phyloP scores from a whole-genome alignment of 2,797 vertebrate genomes.

The Presbytis comata region DNA sequence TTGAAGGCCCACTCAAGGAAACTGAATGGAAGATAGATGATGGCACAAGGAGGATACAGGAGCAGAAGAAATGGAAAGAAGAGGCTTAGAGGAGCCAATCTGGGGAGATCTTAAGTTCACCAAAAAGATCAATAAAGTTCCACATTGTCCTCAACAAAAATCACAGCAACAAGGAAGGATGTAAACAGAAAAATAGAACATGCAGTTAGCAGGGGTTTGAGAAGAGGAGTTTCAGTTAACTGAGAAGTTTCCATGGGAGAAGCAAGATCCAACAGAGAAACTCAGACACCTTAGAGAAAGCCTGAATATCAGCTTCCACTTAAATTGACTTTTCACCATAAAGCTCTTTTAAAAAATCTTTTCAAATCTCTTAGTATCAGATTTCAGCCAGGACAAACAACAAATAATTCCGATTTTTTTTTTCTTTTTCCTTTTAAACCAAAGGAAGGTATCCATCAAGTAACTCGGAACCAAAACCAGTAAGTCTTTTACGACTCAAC shows the following conservation, averaged over 20 bases:
- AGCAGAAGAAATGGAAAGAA: not conserved
- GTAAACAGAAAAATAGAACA: not conserved
- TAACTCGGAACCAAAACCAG: not conserved
- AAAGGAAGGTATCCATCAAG: not conserved
- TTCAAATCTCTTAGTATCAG: not conserved
- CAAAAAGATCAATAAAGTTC: not conserved
- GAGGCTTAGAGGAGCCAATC: not conserved
- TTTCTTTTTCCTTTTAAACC: not conserved
- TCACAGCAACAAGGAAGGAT: not conserved
- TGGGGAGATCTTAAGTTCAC: not conserved
- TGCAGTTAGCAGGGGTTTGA: not conserved
- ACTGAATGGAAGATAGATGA: not conserved
- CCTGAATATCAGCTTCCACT: not conserved
- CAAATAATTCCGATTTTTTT: not conserved
- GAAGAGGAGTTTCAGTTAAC: not conserved
- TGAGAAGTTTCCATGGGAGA: not conserved
- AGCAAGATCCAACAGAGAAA: not conserved
- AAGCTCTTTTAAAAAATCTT: not conserved
- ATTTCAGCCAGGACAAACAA: not conserved
- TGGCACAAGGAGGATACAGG: not conserved
- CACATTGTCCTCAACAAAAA: not conserved
- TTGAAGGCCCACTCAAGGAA: not conserved
- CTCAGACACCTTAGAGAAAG: not conserved
- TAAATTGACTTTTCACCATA: not conserved
- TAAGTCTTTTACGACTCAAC: not conserved